Evolutionary conservation across 2,888 invertebrate genomes (phyloP).

Genomic region (Beris morrisii): DNA sequence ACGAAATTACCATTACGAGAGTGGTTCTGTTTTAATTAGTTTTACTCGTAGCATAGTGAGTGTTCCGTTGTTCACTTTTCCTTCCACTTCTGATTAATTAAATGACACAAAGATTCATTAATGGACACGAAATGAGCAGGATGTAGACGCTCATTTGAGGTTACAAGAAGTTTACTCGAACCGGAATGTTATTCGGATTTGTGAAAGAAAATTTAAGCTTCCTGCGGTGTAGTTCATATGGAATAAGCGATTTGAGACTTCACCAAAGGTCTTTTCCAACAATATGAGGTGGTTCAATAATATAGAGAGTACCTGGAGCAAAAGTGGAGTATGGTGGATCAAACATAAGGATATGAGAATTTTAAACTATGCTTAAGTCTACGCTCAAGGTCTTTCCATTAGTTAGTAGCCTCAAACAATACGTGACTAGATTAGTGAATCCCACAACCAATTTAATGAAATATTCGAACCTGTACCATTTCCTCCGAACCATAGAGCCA

Average conservation of each 20-base stretch:
- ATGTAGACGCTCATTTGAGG: not conserved
- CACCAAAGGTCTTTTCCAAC: no score
- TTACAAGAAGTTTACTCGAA: not conserved
- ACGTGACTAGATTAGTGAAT: not conserved
- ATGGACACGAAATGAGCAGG: conserved; percentile 18
- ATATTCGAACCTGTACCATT: conserved; percentile 62
- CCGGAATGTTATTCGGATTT: no score
- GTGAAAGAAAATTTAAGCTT: no score
- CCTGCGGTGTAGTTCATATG: no score
- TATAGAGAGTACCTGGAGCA: no score
- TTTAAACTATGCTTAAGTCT: no score
- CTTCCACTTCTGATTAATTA: conserved; percentile 25
- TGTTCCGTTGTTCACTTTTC: conserved; percentile 2
- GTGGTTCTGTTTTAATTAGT: conserved; percentile 25
- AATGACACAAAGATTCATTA: conserved; percentile 26
- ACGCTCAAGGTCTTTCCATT: no score
- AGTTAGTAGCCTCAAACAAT: no score
- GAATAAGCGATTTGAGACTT: no score
- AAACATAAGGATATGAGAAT: no score
- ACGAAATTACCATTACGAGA: conserved; percentile 22
- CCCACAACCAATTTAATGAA: conserved; percentile 30
- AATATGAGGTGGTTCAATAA: no score
- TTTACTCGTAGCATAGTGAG: not conserved
- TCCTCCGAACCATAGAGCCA: conserved; percentile 74
- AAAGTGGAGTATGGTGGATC: no score